Evolutionary conservation across 2,113 vertebrate species (phyloP).

Genomic region (Gymnorhina tibicen): DNA sequence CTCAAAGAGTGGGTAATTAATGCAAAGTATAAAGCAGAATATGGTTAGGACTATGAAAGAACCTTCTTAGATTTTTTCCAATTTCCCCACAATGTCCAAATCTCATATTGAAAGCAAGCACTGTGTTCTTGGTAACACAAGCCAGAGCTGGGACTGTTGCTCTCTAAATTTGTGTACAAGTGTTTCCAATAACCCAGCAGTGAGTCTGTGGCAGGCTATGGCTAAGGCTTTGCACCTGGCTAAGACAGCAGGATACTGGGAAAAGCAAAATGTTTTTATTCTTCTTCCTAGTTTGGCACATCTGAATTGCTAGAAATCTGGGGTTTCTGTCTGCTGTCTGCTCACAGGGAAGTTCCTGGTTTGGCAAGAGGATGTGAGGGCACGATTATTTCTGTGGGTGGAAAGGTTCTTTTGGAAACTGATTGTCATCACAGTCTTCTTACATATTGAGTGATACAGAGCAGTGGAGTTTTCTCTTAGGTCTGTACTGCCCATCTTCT

Average conservation of each 20-base stretch:
- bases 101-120: background rate
- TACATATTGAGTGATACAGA: fast-evolving
- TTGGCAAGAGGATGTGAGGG: background rate
- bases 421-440: background rate
- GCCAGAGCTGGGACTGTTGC: background rate
- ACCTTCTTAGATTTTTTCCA: background rate
- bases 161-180: background rate
- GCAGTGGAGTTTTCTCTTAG: background rate
- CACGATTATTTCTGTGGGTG: background rate
- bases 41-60: fast-evolving
- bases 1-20: background rate
- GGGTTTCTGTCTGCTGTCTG: background rate
- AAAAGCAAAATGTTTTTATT: background rate
- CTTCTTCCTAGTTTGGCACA: background rate
- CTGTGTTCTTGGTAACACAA: background rate
- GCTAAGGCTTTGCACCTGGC: background rate
- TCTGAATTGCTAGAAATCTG: background rate
- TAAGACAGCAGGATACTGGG: background rate
- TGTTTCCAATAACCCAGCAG: background rate
- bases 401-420: background rate
- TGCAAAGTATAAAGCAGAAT: background rate
- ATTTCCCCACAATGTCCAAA: background rate
- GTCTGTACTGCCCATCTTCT: background rate
- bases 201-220: background rate
- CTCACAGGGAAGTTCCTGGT: background rate